A percentile compares a stretch with the other conserved stretches of the same genome.
These are phyloP conservation scores for Cyclopterus lumpus DNA, from an alignment of 2,797 vertebrate genomes.

Conservation along the genomic window DNA sequence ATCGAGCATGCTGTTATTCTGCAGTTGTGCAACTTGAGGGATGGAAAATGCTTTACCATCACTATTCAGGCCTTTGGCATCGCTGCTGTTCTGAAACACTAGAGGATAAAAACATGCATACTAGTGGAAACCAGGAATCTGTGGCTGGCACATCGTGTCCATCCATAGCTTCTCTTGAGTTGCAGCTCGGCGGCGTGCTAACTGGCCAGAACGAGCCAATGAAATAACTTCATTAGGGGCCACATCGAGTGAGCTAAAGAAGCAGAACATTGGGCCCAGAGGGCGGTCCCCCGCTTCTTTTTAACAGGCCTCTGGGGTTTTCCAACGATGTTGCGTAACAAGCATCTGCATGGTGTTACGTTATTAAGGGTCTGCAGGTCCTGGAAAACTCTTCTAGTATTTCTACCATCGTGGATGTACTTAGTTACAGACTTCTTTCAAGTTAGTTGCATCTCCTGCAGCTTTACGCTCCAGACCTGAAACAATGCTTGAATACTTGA, in stretches of 20 bases:
- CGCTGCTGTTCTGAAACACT: constrained; percentile 26
- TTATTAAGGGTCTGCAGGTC: constrained; percentile 22
- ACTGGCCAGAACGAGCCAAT: constrained; percentile 42
- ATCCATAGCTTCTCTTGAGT: constrained; percentile 15
- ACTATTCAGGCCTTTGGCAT: constrained; percentile 25
- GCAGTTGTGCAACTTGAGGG: constrained; percentile 19
- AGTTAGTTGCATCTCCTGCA: not conserved
- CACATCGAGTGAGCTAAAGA: constrained; percentile 50
- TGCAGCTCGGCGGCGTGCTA: constrained; percentile 23
- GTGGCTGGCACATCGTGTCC: constrained; percentile 19
- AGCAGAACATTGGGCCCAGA: constrained; percentile 51
- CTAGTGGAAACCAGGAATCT: constrained; percentile 28
- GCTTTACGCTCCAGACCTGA: constrained; percentile 14
- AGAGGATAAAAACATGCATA: constrained; percentile 19
- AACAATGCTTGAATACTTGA: constrained; percentile 26
- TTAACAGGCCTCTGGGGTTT: constrained; percentile 52
- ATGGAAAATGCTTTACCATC: not conserved
- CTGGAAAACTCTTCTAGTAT: constrained; percentile 6
- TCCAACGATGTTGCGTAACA: constrained; percentile 49
- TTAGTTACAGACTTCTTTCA: not conserved
- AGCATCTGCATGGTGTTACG: constrained; percentile 55
- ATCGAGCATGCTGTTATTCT: constrained; percentile 1
- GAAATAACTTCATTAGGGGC: constrained; percentile 67
- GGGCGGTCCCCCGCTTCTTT: constrained; percentile 48
- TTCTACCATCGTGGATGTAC: too few species aligned